These are phyloP conservation scores for Menura novaehollandiae DNA, from an alignment of 2,113 vertebrate genomes.

Conservation along the genomic window DNA sequence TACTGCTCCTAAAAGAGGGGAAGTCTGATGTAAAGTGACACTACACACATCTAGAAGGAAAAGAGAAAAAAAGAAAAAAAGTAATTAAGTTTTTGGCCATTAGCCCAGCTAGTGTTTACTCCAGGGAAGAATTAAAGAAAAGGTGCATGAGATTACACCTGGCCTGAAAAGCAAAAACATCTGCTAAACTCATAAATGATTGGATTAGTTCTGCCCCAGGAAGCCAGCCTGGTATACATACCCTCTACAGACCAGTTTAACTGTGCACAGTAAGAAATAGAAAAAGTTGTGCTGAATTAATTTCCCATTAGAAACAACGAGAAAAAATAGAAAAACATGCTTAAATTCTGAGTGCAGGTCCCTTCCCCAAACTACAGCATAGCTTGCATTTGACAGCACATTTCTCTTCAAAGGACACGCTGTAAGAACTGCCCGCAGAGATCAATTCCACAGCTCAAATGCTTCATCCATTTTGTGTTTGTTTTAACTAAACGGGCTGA, in stretches of 20 bases:
- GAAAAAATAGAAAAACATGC: rapidly evolving
- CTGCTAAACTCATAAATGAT: conserved; percentile 10
- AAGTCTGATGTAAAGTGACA: background rate
- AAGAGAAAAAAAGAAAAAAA: background rate
- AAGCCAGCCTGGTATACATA: background rate
- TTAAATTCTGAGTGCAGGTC: background rate
- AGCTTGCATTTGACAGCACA: background rate
- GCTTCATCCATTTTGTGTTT: background rate
- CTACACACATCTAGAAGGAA: background rate
- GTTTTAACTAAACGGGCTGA: background rate
- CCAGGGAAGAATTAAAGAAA: background rate
- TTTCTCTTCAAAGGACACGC: background rate
- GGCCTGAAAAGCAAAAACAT: conserved; percentile 35
- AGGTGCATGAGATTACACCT: conserved; percentile 36
- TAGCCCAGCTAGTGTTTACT: background rate
- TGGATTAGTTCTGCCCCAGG: conserved; percentile 42
- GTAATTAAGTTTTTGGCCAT: conserved; percentile 16
- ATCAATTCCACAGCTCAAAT: background rate
- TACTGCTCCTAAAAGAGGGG: background rate
- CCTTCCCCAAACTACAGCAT: background rate
- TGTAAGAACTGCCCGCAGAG: background rate
- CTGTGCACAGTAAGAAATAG: background rate
- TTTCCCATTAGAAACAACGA: background rate
- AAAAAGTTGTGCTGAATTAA: background rate
- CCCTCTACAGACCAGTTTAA: background rate